Evolutionary conservation across 2,113 vertebrate species (phyloP).

Genomic region (Daboia siamensis): DNA sequence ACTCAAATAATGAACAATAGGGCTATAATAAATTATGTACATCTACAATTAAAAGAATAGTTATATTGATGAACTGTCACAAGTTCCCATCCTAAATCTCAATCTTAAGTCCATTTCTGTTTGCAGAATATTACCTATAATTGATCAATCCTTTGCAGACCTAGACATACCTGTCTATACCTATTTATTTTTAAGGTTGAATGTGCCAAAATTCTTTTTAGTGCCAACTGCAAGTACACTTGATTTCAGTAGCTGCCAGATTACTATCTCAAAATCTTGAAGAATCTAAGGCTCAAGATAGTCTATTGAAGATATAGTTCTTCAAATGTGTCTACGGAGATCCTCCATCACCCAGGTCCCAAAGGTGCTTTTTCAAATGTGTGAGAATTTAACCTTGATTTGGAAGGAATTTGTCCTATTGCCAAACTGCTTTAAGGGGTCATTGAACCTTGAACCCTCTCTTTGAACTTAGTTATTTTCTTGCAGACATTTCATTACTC

Average conservation of each 20-base stretch:
- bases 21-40: not conserved
- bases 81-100: no score
- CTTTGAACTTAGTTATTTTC: not conserved
- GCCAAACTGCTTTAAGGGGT: not conserved
- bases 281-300: not conserved
- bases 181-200: not conserved
- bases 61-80: not conserved
- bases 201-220: not conserved
- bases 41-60: not conserved
- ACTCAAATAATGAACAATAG: not conserved
- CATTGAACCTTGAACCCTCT: not conserved
- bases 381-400: not conserved
- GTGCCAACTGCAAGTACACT: not conserved
- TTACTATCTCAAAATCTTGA: not conserved
- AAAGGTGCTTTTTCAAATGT: not conserved
- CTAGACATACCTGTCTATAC: not conserved
- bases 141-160: not conserved
- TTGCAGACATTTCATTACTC: not conserved
- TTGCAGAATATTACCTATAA: not conserved
- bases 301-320: not conserved
- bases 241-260: not conserved
- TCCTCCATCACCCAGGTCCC: not conserved
- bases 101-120: not conserved
- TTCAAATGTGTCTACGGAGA: not conserved
- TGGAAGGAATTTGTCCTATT: not conserved